Evolutionary conservation across 2,113 vertebrate genomes (phyloP), one percentile per base, ranked within the genome.

Genomic region (Saguinus midas): DNA sequence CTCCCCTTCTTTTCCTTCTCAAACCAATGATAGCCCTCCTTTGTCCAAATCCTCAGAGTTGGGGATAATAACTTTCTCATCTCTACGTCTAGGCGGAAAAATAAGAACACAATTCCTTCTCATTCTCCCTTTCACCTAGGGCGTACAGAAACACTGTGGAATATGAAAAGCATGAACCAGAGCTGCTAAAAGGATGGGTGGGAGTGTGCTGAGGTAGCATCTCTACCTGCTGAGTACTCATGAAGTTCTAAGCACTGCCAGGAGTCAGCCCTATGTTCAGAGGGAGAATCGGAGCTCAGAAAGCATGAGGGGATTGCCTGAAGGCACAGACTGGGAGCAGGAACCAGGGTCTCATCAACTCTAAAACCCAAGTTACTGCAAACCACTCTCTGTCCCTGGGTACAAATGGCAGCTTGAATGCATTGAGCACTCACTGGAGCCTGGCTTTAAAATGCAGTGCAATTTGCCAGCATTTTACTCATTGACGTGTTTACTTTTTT

Each of bases 351-450:
- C 37, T 87, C 32, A 85, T 23, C 16, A 50, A 86, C n/a, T 87
- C 25, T 5, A 87, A 96, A 93, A 35, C 32, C 72, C 72, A 96
- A 87, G 45, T 61, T 55, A 70, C 12, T 90, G 68, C 57, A 96
- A 95, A 6, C 43, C 16, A 57, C 21, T 50, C 43, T 80, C 25
- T 83, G 21, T 13, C 50, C 5, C 80, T 27, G 6, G 8, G 68
- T 40, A 32, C 27, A 55, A 52, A 55, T 78, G 75, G 68, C 27
- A 91, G 27, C 29, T 40, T 10, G 27, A 91, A 81, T 18, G 37
- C 10, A 72, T 0, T 50, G 68, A 52, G 37, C 32, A 55, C 20
- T 90, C 45, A 7, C 0, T 10, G 16, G 43, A 32, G 50, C 25
- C 12, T 40, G 57, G 83, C 76, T 87, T 81, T 81, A 66, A 17